These are phyloP conservation scores for Bucco capensis DNA, from an alignment of 2,113 vertebrate genomes.

Conservation along the genomic window DNA sequence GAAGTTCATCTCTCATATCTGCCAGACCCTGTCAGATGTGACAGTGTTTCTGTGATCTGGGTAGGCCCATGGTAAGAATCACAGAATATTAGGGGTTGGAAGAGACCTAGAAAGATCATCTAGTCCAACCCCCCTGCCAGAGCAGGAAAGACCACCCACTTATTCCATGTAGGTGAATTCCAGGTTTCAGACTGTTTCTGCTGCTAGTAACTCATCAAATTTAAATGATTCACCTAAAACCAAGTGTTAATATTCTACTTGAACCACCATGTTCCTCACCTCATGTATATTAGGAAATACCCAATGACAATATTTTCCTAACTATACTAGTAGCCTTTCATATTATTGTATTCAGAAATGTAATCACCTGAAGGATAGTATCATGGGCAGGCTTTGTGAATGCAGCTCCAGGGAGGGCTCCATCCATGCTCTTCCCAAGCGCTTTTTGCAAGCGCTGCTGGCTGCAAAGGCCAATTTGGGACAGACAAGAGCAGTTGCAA, in stretches of 20 bases:
- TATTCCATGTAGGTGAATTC: not conserved
- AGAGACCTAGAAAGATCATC: no score
- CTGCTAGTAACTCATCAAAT: not conserved
- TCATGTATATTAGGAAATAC: not conserved
- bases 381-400: no score
- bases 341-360: not conserved
- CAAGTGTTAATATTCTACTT: not conserved
- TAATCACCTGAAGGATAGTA: not conserved
- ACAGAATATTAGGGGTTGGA: no score
- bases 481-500: no score
- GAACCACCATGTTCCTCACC: not conserved
- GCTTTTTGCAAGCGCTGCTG: no score
- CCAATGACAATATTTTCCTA: not conserved
- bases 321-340: not conserved
- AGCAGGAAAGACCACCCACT: not conserved
- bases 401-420: no score
- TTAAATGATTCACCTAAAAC: not conserved
- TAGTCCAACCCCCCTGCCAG: no score
- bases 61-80: not conserved
- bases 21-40: not conserved
- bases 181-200: not conserved
- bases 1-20: not conserved
- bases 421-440: no score
- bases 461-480: no score
- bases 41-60: not conserved